Conservation (phyloP, 2,888 invertebrate species). For the Dynastes hyllus region DNA sequence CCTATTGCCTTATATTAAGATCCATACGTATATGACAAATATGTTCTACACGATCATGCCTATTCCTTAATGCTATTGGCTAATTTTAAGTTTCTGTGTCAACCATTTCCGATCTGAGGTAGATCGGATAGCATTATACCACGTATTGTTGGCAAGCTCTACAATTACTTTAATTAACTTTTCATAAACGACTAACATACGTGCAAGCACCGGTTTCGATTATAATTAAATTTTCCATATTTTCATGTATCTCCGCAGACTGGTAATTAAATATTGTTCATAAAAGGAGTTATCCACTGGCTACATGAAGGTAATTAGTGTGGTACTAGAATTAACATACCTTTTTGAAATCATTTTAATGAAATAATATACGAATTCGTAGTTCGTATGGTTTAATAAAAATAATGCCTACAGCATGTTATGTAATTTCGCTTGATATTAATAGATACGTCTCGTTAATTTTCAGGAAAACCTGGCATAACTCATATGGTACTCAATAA, state of each 20-base stretch:
- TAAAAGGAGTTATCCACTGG: conserved; percentile 11
- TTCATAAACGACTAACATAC: conserved; percentile 23
- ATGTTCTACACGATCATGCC: too few species aligned
- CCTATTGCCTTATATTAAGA: too few species aligned
- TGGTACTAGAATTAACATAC: background rate
- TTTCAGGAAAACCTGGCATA: too few species aligned
- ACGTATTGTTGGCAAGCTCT: background rate
- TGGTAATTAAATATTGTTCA: conserved; percentile 2
- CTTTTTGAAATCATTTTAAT: conserved; percentile 10
- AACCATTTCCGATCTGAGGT: conserved; percentile 9
- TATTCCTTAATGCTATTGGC: too few species aligned
- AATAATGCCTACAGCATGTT: too few species aligned
- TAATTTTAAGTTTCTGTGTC: conserved; percentile 6
- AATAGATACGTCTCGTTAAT: too few species aligned
- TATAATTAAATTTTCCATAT: conserved; percentile 31
- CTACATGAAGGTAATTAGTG: conserved; percentile 14
- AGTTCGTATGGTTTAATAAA: background rate
- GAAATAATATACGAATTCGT: background rate
- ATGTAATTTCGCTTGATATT: too few species aligned
- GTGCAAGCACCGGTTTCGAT: background rate
- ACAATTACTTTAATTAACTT: conserved; percentile 36
- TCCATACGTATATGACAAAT: too few species aligned
- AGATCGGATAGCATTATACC: background rate
- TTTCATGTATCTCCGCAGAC: background rate
- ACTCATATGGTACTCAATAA: too few species aligned